Conservation (phyloP, 2,888 invertebrate species). For the Pimpla rufipes region DNA sequence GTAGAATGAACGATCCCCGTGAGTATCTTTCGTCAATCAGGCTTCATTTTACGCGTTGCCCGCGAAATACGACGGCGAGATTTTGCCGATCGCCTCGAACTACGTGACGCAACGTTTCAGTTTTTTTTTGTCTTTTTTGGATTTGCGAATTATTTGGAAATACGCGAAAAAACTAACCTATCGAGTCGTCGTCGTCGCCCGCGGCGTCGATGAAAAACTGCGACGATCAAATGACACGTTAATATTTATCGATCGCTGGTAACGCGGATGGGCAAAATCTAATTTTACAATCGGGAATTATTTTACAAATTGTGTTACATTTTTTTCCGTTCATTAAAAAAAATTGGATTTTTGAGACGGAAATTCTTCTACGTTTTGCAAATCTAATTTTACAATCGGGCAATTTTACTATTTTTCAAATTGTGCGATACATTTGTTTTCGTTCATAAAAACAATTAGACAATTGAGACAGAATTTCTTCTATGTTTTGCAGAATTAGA, state of each 20-base stretch:
- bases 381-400: no score
- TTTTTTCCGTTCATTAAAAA: background rate
- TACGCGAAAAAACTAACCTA: slow-evolving; percentile 14
- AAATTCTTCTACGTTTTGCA: background rate
- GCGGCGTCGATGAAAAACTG: background rate
- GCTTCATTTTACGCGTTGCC: background rate
- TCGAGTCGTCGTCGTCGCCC: background rate
- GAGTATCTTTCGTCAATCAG: slow-evolving; percentile 59
- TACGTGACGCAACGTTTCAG: background rate
- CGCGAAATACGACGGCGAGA: background rate
- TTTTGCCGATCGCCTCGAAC: background rate
- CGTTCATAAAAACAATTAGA: background rate
- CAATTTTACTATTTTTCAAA: no score
- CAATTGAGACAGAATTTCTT: background rate
- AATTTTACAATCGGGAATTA: background rate
- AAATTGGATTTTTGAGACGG: background rate
- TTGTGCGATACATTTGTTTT: no score
- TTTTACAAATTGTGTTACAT: no score
- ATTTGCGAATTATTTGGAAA: background rate
- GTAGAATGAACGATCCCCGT: slow-evolving; percentile 62
- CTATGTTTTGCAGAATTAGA: background rate
- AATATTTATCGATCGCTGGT: background rate
- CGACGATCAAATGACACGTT: background rate
- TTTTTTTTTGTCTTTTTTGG: background rate
- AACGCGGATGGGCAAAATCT: background rate